A percentile compares a stretch with the other conserved stretches of the same genome.
Evolutionary conservation across 2,113 vertebrate genomes (phyloP).

Genomic region (Synchiropus splendidus): DNA sequence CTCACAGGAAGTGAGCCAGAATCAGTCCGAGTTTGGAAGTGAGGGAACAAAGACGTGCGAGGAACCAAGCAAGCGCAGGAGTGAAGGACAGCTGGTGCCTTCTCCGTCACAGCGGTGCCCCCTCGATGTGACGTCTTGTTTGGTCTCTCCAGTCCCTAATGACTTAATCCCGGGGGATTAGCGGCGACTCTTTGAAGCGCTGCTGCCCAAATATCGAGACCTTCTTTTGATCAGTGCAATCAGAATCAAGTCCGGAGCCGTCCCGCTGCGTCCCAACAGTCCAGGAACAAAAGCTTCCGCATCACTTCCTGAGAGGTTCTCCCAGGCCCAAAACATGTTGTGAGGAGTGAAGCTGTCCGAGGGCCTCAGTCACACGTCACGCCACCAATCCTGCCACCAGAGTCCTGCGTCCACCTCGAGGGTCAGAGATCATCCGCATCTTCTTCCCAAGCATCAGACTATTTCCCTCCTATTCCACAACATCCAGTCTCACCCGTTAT

Average conservation of each 20-base stretch:
- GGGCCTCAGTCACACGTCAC: no score
- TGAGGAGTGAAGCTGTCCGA: conserved; percentile 4
- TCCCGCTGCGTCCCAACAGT: conserved; percentile 28
- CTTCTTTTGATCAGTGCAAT: conserved; percentile 57
- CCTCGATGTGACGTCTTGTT: conserved; percentile 22
- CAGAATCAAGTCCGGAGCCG: conserved; percentile 42
- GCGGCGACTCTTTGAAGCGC: conserved; percentile 43
- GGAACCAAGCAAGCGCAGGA: no score
- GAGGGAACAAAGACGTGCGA: no score
- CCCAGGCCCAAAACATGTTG: conserved; percentile 14
- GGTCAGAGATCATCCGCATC: no score
- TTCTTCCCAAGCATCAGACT: no score
- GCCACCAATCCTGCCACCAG: no score
- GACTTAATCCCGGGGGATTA: conserved; percentile 56
- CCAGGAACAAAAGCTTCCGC: conserved; percentile 37
- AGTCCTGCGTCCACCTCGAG: no score
- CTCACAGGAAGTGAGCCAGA: no score
- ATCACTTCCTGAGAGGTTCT: conserved; percentile 40
- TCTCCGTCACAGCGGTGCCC: conserved; percentile 6
- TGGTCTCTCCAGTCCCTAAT: conserved; percentile 28
- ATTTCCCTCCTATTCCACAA: no score
- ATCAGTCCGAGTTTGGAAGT: no score
- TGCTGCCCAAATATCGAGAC: conserved; percentile 26
- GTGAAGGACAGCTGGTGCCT: no score
- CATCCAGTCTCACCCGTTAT: no score